These are phyloP conservation scores for Battus philenor DNA, from an alignment of 1,140 invertebrate genomes.

Conservation along the genomic window DNA sequence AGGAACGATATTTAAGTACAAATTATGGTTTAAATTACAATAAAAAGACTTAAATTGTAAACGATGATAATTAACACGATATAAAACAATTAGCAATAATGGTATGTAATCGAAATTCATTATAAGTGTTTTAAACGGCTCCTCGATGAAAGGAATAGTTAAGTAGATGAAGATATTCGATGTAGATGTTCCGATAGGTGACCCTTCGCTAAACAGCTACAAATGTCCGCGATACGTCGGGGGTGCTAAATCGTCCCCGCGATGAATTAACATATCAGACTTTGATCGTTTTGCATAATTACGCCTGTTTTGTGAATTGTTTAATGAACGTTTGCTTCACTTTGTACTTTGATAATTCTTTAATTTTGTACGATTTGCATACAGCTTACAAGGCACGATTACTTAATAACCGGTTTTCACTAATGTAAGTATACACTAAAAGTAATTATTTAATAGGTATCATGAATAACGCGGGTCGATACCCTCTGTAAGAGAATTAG, in stretches of 20 bases:
- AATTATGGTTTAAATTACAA: too few species aligned
- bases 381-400: too few species aligned
- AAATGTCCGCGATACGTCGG: slow-evolving; percentile 46
- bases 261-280: slow-evolving; percentile 62
- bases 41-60: too few species aligned
- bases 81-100: slow-evolving; percentile 16
- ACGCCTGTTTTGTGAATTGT: slow-evolving; percentile 21
- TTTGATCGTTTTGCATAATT: slow-evolving; percentile 62
- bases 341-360: slow-evolving; percentile 9
- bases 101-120: slow-evolving; percentile 24
- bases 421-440: too few species aligned
- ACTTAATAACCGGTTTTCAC: too few species aligned
- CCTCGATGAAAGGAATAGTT: slow-evolving; percentile 49
- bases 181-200: slow-evolving; percentile 49
- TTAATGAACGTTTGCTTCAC: slow-evolving; percentile 11
- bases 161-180: slow-evolving; percentile 36
- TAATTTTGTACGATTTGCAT: too few species aligned
- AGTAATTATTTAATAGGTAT: too few species aligned
- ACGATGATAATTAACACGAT: slow-evolving; percentile 11
- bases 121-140: slow-evolving; percentile 37
- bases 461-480: too few species aligned
- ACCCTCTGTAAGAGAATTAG: too few species aligned
- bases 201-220: slow-evolving; percentile 38
- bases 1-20: too few species aligned
- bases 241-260: slow-evolving; percentile 66